phyloP scores from a whole-genome alignment of 2,113 vertebrate species.

The Pseudopipra pipra region DNA sequence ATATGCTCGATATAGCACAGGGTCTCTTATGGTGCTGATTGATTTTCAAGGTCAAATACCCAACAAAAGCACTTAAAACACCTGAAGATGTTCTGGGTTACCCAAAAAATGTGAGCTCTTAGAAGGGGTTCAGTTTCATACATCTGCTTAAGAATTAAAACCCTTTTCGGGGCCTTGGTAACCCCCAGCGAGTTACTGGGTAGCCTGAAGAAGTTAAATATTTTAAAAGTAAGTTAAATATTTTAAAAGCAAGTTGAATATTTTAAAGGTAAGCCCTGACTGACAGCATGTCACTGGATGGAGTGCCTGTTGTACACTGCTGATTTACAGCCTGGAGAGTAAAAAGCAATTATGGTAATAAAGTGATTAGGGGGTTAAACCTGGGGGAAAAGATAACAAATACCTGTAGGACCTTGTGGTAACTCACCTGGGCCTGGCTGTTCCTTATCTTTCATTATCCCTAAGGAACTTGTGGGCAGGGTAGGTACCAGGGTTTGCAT shows the following conservation, averaged over 20 bases:
- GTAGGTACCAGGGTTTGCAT: neutral
- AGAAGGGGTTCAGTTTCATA: neutral
- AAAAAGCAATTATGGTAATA: neutral
- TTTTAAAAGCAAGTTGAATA: neutral
- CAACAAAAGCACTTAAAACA: neutral
- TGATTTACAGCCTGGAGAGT: neutral
- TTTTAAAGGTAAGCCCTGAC: neutral
- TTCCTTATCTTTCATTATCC: neutral
- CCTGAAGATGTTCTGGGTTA: neutral
- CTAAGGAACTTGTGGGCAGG: accelerated
- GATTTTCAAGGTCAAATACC: neutral
- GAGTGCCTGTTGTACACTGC: neutral
- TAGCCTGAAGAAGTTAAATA: neutral
- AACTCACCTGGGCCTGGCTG: neutral
- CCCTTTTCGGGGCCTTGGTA: neutral
- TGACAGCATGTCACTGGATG: neutral
- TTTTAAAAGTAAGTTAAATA: neutral
- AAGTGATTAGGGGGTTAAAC: neutral
- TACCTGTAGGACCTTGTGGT: neutral
- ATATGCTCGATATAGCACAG: accelerated
- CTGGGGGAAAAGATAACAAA: neutral
- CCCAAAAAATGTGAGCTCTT: neutral
- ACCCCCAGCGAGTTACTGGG: neutral
- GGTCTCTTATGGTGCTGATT: neutral
- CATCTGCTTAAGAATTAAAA: neutral